A percentile compares a stretch with the other conserved stretches of the same genome.
phyloP scores from a whole-genome alignment of 2,888 invertebrate genomes.

The Cerastoderma edule region DNA sequence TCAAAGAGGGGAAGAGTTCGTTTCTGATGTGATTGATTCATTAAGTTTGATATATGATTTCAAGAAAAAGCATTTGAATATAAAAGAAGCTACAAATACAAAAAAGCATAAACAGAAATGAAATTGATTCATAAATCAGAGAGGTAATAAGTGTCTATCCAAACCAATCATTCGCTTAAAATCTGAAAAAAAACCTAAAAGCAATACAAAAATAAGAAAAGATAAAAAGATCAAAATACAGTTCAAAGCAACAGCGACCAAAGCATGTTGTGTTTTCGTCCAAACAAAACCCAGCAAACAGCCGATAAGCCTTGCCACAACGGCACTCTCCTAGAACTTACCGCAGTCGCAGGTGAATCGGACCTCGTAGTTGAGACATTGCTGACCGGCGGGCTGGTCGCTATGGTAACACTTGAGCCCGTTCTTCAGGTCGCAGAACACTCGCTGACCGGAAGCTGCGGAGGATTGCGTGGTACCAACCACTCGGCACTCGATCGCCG shows the following conservation, averaged over 20 bases:
- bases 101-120: too few species aligned
- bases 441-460: conserved; percentile 90
- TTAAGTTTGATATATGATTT: too few species aligned
- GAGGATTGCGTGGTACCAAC: conserved; percentile 87
- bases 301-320: not conserved
- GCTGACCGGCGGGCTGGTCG: conserved; percentile 59
- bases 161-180: too few species aligned
- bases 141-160: too few species aligned
- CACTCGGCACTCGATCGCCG: conserved; percentile 91
- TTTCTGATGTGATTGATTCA: too few species aligned
- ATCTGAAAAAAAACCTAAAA: too few species aligned
- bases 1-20: too few species aligned
- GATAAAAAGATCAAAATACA: too few species aligned
- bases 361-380: conserved; percentile 81
- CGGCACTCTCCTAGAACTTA: conserved; percentile 48
- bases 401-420: conserved; percentile 72
- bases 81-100: too few species aligned
- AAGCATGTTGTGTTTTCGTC: not conserved
- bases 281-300: not conserved
- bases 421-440: conserved; percentile 87
- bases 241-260: not conserved
- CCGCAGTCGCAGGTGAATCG: conserved; percentile 85
- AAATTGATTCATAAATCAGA: too few species aligned
- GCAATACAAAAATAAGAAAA: not conserved
- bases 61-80: too few species aligned